Percentiles rank a stretch among this genome's conserved stretches.
phyloP scores from a whole-genome alignment of 2,888 invertebrate species.

The Gymnoscelis rufifasciata region DNA sequence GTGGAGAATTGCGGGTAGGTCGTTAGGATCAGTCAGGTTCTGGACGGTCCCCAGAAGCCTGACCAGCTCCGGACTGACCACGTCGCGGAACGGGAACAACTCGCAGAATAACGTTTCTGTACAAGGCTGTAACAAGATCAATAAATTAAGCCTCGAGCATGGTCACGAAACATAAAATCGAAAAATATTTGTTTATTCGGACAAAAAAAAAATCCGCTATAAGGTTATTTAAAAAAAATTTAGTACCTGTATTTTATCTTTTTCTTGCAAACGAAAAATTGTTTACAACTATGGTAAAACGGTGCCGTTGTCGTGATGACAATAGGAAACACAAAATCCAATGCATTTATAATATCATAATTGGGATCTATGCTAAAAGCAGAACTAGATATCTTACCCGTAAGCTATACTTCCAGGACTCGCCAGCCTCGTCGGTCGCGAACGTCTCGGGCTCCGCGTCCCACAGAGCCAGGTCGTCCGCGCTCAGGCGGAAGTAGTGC shows the following conservation, averaged over 20 bases:
- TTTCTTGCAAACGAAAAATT: no score
- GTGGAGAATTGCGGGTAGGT: conserved; percentile 87
- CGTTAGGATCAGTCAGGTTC: conserved; percentile 83
- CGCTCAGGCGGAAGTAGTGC: conserved; percentile 91
- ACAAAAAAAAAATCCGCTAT: no score
- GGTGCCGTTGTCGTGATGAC: no score
- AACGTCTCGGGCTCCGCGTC: conserved; percentile 94
- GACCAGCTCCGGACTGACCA: conserved; percentile 86
- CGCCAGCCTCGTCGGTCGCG: conserved; percentile 92
- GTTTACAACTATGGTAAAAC: no score
- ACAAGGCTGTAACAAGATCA: conserved; percentile 82
- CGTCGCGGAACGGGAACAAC: conserved; percentile 87
- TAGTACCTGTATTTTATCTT: no score
- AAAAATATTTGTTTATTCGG: no score
- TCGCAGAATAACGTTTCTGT: conserved; percentile 91
- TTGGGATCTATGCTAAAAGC: no score
- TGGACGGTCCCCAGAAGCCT: conserved; percentile 84
- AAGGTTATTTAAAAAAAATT: no score
- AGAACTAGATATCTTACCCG: conserved; percentile 86
- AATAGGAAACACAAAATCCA: no score
- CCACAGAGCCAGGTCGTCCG: conserved; percentile 92
- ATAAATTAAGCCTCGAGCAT: background rate
- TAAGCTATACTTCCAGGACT: conserved; percentile 95
- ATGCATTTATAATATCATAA: no score
- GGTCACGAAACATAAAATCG: no score